Evolutionary conservation across 92 coral and sea anemone genomes (phyloP), one percentile per base, ranked within the genome.

Genomic region (Siderastrea radians): DNA sequence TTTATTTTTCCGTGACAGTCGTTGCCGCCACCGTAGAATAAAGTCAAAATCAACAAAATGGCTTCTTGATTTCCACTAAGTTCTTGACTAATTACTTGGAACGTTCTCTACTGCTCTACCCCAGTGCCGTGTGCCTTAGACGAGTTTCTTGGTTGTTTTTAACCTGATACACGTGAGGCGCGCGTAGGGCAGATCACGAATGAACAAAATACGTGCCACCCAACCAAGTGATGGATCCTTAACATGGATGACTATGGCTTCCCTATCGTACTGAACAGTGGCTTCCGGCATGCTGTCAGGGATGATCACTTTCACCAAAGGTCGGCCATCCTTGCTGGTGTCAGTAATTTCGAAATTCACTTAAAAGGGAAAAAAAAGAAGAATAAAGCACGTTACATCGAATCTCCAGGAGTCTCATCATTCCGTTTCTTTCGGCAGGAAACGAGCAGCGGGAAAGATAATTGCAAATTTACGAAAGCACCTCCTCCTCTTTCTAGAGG

Each of bases 211-310:
- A 68, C 72, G 50, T 13, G 46, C 72, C 44, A 44, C 72, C 72
- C 72, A 68, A 68, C 72, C 72, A 43, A 68, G 72, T 46, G 72
- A 68, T 26, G 72, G 72, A 68, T 68, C 72, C 44, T 68, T 68
- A 8, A 68, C 72, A 68, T 68, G 72, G 72, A 68, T 1, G 6
- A 68, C 72, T 46, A 68, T 44, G 48, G 72, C 26, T 9, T 2
- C 49, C 1, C 19, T 12, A 68, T 68, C 51, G 48, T 68, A 68
- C 19, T 68, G 26, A 46, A 68, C 72, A 7, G 72, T 68, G 17
- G 51, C 49, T 43, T 43, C 46, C 12, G 72, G 72, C 72, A 68
- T 68, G 9, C 72, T 68, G 48, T 68, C 72, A 46, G 72, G 72
- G n/a, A 68, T 68, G 19, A 68, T n/a, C 72, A 68, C 72, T 68